A percentile compares a stretch with the other conserved stretches of the same genome.
phyloP scores from a whole-genome alignment of 2,888 invertebrate genomes.

The Conus canariensis region DNA sequence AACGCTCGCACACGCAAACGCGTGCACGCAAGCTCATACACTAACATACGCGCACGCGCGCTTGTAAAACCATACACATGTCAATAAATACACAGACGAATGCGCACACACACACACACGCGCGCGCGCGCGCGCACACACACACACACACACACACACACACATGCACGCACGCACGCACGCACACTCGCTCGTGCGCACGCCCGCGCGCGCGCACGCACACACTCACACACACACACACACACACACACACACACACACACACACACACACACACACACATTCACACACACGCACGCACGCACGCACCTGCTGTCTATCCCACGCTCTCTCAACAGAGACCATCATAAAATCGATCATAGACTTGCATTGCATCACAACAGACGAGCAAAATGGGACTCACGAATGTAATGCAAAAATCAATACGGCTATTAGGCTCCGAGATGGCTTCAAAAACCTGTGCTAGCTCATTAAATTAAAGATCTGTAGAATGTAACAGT shows the following conservation, averaged over 20 bases:
- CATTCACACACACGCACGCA: background rate
- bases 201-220: background rate
- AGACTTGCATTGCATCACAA: too few species aligned
- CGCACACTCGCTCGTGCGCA: background rate
- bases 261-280: background rate
- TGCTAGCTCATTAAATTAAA: too few species aligned
- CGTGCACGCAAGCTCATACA: background rate
- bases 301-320: background rate
- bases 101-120: background rate
- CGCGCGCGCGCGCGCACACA: background rate
- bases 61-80: background rate
- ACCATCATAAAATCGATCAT: too few species aligned
- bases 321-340: background rate
- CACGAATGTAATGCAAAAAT: too few species aligned
- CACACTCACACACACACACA: background rate
- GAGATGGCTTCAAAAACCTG: too few species aligned
- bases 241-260: background rate
- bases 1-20: slow-evolving; percentile 18
- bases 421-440: too few species aligned
- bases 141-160: background rate
- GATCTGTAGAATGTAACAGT: too few species aligned
- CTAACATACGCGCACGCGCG: background rate
- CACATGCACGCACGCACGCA: background rate
- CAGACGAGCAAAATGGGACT: too few species aligned
- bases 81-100: background rate